phyloP scores from a whole-genome alignment of 2,797 vertebrate species.

The Varecia variegata region DNA sequence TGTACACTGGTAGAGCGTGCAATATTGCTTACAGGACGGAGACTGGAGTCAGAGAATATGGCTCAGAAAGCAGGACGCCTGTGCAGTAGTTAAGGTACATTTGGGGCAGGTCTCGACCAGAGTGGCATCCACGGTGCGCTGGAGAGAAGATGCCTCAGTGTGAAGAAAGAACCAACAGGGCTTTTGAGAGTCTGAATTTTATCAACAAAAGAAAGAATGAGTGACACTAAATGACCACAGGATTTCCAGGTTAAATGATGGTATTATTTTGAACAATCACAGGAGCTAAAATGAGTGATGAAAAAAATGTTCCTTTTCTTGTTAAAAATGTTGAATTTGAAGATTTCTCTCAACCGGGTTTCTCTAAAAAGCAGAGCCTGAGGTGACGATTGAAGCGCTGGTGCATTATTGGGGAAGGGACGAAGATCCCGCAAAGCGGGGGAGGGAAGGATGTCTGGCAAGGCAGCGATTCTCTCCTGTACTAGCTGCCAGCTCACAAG shows the following conservation, averaged over 20 bases:
- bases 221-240: not conserved
- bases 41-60: not conserved
- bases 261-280: not conserved
- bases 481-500: not conserved
- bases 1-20: not conserved
- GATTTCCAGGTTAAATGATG: not conserved
- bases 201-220: not conserved
- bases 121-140: fast-evolving
- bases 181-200: not conserved
- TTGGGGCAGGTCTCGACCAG: not conserved
- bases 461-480: not conserved
- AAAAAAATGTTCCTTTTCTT: not conserved
- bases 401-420: not conserved
- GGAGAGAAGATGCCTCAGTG: not conserved
- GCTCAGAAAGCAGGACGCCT: not conserved
- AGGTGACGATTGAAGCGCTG: not conserved
- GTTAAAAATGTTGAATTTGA: not conserved
- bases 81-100: not conserved
- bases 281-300: not conserved
- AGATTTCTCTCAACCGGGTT: constrained; percentile 2
- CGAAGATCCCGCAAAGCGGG: not conserved
- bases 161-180: not conserved
- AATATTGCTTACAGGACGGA: not conserved
- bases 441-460: no score
- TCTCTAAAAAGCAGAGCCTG: constrained; percentile 4